Conservation (phyloP, 2,113 vertebrate genomes). For the Elanus axillaris region DNA sequence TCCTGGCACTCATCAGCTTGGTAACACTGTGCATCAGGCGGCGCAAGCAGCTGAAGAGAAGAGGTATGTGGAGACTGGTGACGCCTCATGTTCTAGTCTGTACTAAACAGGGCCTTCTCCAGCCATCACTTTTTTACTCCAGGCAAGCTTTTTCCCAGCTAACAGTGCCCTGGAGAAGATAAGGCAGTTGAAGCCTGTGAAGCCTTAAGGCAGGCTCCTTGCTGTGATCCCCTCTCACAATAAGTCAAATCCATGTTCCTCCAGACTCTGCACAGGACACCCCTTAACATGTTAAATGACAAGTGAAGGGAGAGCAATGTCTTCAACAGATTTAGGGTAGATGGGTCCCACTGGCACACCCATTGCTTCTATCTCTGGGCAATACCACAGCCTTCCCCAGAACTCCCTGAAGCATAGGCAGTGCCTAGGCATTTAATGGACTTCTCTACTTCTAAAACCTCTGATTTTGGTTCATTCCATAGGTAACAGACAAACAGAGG, state of each 20-base stretch:
- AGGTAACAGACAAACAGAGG: background rate
- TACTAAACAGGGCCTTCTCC: background rate
- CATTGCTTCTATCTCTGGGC: background rate
- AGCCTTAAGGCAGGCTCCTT: background rate
- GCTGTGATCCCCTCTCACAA: background rate
- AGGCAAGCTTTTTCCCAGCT: background rate
- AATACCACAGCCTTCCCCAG: background rate
- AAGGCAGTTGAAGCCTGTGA: background rate
- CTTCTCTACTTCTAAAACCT: background rate
- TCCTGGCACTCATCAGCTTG: background rate
- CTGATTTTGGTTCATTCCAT: background rate
- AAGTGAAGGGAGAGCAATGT: background rate
- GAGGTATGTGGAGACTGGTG: constrained; percentile 1
- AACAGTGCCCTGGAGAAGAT: background rate
- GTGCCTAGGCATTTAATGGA: background rate
- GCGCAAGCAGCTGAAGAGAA: background rate
- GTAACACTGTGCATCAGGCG: background rate
- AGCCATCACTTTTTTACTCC: background rate
- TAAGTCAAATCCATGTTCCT: background rate
- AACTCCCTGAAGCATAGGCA: background rate
- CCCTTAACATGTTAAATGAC: background rate
- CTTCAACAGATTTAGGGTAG: background rate
- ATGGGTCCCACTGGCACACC: background rate
- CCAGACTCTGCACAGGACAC: background rate
- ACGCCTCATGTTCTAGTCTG: background rate